Percentiles rank a stretch among this genome's conserved stretches.
Evolutionary conservation across 2,888 invertebrate genomes (phyloP).

Genomic region (Hydraecia micacea): DNA sequence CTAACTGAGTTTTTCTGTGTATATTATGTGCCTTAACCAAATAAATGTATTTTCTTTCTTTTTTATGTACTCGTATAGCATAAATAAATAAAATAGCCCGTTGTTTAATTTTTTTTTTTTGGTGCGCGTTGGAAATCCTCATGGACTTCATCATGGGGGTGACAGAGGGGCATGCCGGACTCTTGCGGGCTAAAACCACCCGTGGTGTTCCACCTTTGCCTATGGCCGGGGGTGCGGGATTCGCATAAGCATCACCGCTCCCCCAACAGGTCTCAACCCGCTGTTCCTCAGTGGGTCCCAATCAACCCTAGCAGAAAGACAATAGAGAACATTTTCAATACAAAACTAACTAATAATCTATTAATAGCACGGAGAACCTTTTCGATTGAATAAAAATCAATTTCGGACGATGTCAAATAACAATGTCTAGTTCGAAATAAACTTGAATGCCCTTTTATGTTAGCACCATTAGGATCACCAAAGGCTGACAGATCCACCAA

Average conservation of each 20-base stretch:
- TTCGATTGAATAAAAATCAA: neutral
- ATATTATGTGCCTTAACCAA: neutral
- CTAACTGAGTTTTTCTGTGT: neutral
- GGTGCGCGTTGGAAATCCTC: too few relatives aligned
- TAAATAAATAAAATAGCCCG: neutral
- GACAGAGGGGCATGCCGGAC: too few relatives aligned
- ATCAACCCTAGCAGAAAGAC: neutral
- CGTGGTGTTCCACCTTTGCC: too few relatives aligned
- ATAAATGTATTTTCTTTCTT: neutral
- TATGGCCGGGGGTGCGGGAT: too few relatives aligned
- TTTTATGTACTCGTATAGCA: neutral
- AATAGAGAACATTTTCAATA: neutral
- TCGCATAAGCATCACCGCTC: too few relatives aligned
- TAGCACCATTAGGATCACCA: neutral
- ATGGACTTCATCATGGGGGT: too few relatives aligned
- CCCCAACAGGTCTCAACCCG: too few relatives aligned
- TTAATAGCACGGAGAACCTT: too few relatives aligned
- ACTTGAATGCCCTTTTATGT: neutral
- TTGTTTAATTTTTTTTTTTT: too few relatives aligned
- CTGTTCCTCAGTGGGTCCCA: too few relatives aligned
- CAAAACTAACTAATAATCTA: neutral
- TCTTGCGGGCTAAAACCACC: too few relatives aligned
- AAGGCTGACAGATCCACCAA: neutral
- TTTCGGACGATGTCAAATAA: neutral
- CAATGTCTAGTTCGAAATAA: neutral